Evolutionary conservation across 2,113 vertebrate species (phyloP).

Genomic region (Heterotilapia buettikoferi): DNA sequence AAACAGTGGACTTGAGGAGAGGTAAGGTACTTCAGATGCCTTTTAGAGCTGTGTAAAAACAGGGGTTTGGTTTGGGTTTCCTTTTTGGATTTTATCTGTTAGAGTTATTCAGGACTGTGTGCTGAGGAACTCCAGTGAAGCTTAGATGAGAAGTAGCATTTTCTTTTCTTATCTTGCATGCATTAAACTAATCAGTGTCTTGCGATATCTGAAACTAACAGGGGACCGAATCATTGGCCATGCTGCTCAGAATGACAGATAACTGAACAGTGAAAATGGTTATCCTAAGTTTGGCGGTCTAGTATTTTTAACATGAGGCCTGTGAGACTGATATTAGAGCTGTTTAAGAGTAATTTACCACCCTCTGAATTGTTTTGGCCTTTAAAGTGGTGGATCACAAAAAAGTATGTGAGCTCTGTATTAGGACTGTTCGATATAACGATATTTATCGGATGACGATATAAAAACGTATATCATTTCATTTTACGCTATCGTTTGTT

Average conservation of each 20-base stretch:
- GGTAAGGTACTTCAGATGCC: conserved; percentile 55
- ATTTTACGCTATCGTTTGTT: too few relatives aligned
- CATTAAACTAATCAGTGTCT: neutral
- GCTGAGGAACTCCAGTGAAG: neutral
- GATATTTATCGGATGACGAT: too few relatives aligned
- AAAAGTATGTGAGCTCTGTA: neutral
- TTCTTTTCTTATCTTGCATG: neutral
- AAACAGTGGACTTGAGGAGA: conserved; percentile 80
- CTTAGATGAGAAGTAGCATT: neutral
- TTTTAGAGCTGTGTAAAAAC: neutral
- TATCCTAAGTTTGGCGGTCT: neutral
- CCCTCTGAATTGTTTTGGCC: neutral
- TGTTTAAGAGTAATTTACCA: neutral
- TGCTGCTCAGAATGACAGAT: neutral
- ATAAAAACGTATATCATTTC: too few relatives aligned
- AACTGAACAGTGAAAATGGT: neutral
- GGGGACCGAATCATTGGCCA: accelerated
- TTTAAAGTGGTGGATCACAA: neutral
- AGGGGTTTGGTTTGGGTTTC: neutral
- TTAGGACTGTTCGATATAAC: too few relatives aligned
- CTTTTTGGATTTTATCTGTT: neutral
- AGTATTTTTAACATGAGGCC: neutral
- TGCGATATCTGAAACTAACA: neutral
- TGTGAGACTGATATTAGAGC: neutral
- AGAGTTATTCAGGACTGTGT: neutral